Conservation (phyloP, 37 sponge, comb jelly and placozoan genomes). For the Cliona cf. orientalis region DNA sequence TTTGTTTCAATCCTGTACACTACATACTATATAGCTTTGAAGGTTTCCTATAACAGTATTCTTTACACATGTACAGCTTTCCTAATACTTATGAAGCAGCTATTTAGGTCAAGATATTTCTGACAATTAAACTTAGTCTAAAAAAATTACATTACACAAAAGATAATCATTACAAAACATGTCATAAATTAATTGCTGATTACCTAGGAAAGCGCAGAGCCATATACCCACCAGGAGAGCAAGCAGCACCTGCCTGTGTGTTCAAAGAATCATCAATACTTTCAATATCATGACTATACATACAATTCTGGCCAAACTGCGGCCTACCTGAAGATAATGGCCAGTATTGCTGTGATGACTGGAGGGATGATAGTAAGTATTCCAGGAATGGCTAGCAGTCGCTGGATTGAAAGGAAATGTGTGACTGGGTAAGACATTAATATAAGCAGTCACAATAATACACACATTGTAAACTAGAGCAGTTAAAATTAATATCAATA, state of each 20-base stretch:
- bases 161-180: not conserved
- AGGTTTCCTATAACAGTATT: not conserved
- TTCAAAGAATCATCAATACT: not conserved
- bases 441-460: too few relatives aligned
- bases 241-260: constrained; percentile 32
- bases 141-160: too few relatives aligned
- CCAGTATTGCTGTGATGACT: constrained; percentile 36
- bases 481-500: too few relatives aligned
- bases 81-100: not conserved
- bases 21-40: not conserved
- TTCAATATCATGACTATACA: not conserved
- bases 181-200: not conserved
- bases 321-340: constrained; percentile 43
- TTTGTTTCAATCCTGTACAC: not conserved
- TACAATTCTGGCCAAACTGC: not conserved
- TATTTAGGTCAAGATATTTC: not conserved
- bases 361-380: constrained; percentile 43
- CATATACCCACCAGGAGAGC: constrained; percentile 50
- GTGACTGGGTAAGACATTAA: too few relatives aligned
- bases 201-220: constrained; percentile 43
- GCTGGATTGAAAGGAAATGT: not conserved
- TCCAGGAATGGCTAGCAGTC: constrained; percentile 34
- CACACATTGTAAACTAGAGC: too few relatives aligned
- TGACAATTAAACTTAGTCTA: too few relatives aligned
- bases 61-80: not conserved